Evolutionary conservation across 2,888 invertebrate genomes (phyloP), one percentile per base, ranked within the genome.

Genomic region (Lasioglossum vierecki): DNA sequence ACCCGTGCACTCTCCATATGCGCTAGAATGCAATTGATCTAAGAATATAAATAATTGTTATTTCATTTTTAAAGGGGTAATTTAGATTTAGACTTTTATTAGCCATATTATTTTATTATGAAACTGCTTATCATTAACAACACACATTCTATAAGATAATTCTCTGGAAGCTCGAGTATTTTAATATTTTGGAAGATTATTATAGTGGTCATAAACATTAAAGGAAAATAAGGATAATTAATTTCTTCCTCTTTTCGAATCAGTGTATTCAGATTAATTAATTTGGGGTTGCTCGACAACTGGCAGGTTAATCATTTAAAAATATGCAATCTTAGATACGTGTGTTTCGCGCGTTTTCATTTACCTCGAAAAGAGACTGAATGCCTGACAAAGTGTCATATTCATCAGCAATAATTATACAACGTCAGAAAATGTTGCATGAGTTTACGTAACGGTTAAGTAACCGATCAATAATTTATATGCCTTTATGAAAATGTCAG

Each of bases 401-500:
- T 22, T n/a, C 26, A 35, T 22, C 44, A 41, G 13, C 49, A 46
- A 22, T 41, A 49, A 39, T 39, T n/a, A n/a, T 44, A 68, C n/a
- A 39, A 49, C n/a, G n/a, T 41, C 22, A 2, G 9, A 46, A 63
- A 46, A 53, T 26, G 46, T 46, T 57, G 39, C 39, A n/a, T 30
- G 35, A 66, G 26, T 79, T 82, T 82, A 80, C 80, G 82, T 82
- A 88, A 88, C 66, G 57, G 60, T 88, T 84, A 76, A 77, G 79
- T 68, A 88, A 86, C 79, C 63, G 75, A 74, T 76, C 76, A 79
- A 86, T 87, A 76, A 81, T 73, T 39, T n/a, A 70, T 41, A 68
- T 68, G 18, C 63, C 63, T 63, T 63, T 63, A 18, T 63, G 63
- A 63, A 63, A 63, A 30, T 63, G 30, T 63, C 15, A 63, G 63